phyloP scores from a whole-genome alignment of 2,113 vertebrate species.

The Irena cyanogastra region DNA sequence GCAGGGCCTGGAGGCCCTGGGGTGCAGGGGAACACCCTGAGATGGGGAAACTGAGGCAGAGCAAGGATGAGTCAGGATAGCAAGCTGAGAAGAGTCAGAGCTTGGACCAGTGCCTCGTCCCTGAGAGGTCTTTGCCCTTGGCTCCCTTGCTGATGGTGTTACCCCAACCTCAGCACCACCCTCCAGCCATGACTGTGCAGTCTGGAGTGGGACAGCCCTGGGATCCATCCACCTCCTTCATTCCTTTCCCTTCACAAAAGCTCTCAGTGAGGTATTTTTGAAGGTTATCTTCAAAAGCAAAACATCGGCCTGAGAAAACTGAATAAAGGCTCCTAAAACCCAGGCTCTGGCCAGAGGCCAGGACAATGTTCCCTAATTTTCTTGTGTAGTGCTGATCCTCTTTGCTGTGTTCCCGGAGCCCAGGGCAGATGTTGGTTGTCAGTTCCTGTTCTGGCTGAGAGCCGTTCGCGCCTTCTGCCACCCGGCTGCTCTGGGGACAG shows the following conservation, averaged over 20 bases:
- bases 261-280: background rate
- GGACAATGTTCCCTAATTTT: background rate
- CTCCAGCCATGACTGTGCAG: background rate
- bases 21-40: background rate
- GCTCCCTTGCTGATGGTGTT: background rate
- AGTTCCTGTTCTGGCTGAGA: background rate
- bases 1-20: background rate
- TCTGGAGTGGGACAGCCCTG: background rate
- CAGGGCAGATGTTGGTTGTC: background rate
- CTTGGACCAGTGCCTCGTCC: background rate
- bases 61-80: background rate
- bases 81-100: background rate
- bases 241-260: background rate
- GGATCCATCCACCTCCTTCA: no score
- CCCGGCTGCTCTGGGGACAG: background rate
- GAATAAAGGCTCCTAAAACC: background rate
- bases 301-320: background rate
- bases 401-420: background rate
- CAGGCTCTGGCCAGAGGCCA: background rate
- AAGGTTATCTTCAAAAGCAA: constrained; percentile 21
- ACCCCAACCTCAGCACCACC: background rate
- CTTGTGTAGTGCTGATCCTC: background rate
- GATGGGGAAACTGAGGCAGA: background rate
- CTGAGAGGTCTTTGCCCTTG: background rate
- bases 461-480: rapidly evolving